These are phyloP conservation scores for Scaptomyza reducta DNA, from an alignment of 2,888 invertebrate species.

Conservation along the genomic window DNA sequence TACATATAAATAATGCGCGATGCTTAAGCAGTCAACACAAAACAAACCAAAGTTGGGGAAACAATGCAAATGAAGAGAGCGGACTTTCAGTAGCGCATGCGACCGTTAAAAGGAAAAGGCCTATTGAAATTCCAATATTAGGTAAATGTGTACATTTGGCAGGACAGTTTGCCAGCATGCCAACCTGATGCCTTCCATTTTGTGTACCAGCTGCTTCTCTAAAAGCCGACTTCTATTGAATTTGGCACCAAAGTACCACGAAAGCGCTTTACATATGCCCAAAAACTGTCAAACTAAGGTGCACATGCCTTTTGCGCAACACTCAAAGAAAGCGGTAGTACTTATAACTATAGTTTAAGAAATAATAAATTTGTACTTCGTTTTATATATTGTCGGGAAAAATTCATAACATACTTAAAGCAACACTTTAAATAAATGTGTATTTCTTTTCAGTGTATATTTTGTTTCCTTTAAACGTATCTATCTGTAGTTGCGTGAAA, in stretches of 20 bases:
- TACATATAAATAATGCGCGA: slow-evolving; percentile 52
- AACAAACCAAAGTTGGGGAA: slow-evolving; percentile 14
- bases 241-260: slow-evolving; percentile 42
- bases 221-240: slow-evolving; percentile 44
- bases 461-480: slow-evolving; percentile 11
- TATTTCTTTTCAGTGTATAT: not conserved
- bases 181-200: not conserved
- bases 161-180: slow-evolving; percentile 4
- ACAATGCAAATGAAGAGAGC: slow-evolving; percentile 45
- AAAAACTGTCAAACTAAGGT: slow-evolving; percentile 41
- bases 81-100: slow-evolving; percentile 39
- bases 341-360: not conserved
- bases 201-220: slow-evolving; percentile 20
- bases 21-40: slow-evolving; percentile 32
- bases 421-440: too few species aligned
- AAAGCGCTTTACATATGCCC: slow-evolving; percentile 54
- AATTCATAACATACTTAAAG: too few species aligned
- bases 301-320: slow-evolving; percentile 23
- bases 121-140: slow-evolving; percentile 32
- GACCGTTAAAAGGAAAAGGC: slow-evolving; percentile 10
- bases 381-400: too few species aligned
- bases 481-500: slow-evolving; percentile 5
- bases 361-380: not conserved
- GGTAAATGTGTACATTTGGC: slow-evolving; percentile 27
- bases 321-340: not conserved